Percentiles rank a stretch among this genome's conserved stretches.
Evolutionary conservation across 2,888 invertebrate species (phyloP).

Genomic region (Euplagia quadripunctaria): DNA sequence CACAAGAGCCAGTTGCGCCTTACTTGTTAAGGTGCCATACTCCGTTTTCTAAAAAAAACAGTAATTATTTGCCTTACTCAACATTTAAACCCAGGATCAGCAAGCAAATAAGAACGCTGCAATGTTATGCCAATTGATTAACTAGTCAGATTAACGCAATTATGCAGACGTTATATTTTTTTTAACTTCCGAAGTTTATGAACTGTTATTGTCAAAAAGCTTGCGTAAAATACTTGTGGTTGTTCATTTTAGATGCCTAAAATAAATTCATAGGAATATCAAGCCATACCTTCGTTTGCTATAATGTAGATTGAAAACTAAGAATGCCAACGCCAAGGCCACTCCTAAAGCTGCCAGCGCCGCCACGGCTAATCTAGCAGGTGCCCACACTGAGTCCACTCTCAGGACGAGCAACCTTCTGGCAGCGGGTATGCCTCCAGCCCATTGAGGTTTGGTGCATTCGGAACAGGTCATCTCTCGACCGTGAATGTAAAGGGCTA

Average conservation of each 20-base stretch:
- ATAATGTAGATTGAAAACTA: constrained; percentile 94
- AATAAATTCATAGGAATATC: background rate
- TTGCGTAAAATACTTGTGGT: background rate
- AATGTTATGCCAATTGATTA: no score
- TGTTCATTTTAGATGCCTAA: no score
- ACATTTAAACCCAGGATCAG: no score
- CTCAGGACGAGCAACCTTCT: constrained; percentile 91
- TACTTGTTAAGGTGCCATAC: no score
- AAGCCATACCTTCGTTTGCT: constrained; percentile 90
- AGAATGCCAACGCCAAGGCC: constrained; percentile 90
- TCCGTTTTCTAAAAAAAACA: no score
- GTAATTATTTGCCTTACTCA: no score
- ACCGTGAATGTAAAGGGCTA: constrained; percentile 91
- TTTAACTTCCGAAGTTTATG: no score
- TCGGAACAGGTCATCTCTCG: constrained; percentile 89
- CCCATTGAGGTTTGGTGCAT: constrained; percentile 91
- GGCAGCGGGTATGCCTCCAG: constrained; percentile 93
- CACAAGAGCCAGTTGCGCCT: no score
- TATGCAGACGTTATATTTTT: no score
- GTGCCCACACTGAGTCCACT: constrained; percentile 92
- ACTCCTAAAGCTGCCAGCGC: constrained; percentile 92
- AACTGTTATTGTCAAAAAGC: no score
- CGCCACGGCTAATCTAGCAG: constrained; percentile 92
- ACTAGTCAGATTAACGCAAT: no score
- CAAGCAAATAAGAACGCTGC: no score